phyloP scores from a whole-genome alignment of 2,888 invertebrate genomes.

The Cetonia aurata region DNA sequence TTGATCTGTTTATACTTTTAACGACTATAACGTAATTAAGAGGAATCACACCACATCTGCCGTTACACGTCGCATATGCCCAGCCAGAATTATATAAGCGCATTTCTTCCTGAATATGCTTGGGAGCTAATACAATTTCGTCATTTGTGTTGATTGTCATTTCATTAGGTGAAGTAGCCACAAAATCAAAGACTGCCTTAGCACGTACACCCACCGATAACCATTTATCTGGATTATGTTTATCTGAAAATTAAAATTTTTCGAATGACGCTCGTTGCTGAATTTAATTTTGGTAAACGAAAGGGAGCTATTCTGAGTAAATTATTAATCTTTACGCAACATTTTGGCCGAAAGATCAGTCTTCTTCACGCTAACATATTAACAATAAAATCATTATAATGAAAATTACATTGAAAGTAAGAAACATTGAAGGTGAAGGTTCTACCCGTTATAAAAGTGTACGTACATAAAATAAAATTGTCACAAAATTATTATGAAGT shows the following conservation, averaged over 20 bases:
- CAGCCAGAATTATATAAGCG: constrained; percentile 76
- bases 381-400: too few species aligned
- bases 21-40: constrained; percentile 70
- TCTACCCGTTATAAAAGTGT: too few species aligned
- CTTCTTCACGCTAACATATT: too few species aligned
- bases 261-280: too few species aligned
- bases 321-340: too few species aligned
- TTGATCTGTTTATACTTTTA: constrained; percentile 51
- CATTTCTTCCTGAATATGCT: constrained; percentile 79
- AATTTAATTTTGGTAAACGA: too few species aligned
- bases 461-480: too few species aligned
- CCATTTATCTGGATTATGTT: constrained; percentile 77
- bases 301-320: too few species aligned
- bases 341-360: too few species aligned
- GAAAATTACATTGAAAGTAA: too few species aligned
- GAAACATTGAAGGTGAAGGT: too few species aligned
- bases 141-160: constrained; percentile 83
- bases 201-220: constrained; percentile 74
- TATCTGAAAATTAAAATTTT: constrained; percentile 56
- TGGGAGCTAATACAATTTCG: constrained; percentile 84
- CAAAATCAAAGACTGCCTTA: constrained; percentile 81
- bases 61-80: constrained; percentile 75
- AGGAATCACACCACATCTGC: constrained; percentile 74
- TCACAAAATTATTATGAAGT: too few species aligned
- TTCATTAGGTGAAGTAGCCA: constrained; percentile 79